These are phyloP conservation scores for Calameuta filiformis DNA, from an alignment of 2,888 invertebrate species.

Conservation along the genomic window DNA sequence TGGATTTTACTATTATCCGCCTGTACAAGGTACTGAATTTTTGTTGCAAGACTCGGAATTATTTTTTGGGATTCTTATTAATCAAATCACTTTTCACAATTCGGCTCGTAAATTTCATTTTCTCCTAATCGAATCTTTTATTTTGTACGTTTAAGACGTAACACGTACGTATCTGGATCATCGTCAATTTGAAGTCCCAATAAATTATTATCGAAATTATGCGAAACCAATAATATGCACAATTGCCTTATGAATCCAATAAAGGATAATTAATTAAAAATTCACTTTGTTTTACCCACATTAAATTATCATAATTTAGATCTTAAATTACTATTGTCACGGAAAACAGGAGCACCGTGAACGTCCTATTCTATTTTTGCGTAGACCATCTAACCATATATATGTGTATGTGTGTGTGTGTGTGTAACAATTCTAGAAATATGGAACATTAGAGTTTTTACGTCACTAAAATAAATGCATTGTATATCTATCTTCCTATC, in stretches of 20 bases:
- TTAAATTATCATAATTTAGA: neutral
- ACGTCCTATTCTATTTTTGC: neutral
- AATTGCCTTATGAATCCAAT: neutral
- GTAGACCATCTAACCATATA: neutral
- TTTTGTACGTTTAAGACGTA: neutral
- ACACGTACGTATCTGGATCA: neutral
- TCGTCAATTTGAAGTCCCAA: neutral
- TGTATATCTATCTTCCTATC: neutral
- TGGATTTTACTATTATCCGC: no score
- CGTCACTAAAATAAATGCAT: neutral
- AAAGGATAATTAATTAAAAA: neutral
- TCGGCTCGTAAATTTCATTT: neutral
- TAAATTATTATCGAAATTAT: neutral
- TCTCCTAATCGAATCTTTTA: neutral
- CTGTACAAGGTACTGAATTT: neutral
- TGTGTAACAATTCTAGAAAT: neutral
- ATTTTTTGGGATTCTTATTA: neutral
- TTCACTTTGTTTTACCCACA: neutral
- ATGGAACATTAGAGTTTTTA: neutral
- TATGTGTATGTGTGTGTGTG: neutral
- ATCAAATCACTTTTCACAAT: neutral
- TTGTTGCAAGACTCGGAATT: neutral
- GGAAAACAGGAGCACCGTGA: neutral
- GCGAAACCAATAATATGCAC: neutral
- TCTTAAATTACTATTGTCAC: neutral